Evolutionary conservation across 2,888 invertebrate genomes (phyloP).

Genomic region (Cerceris ruficornis): DNA sequence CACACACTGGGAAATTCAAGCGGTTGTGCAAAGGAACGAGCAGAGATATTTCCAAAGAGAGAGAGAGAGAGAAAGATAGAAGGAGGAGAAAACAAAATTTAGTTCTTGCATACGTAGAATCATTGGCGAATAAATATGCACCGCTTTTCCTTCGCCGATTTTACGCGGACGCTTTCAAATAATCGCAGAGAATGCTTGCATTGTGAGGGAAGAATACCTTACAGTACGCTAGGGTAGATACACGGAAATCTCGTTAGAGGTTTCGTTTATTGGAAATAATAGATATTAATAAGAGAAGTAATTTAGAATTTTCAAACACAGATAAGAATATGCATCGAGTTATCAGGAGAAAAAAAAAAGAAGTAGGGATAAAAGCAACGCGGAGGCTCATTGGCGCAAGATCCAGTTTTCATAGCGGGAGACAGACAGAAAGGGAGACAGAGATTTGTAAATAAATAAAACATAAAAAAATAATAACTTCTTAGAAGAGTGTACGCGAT

Average conservation of each 20-base stretch:
- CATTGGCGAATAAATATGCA: background rate
- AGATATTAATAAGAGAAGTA: background rate
- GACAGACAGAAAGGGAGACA: background rate
- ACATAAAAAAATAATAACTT: conserved; percentile 19
- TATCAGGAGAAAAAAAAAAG: background rate
- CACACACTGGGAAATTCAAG: conserved; percentile 55
- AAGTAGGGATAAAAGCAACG: conserved; percentile 1
- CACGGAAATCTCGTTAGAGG: too few relatives aligned
- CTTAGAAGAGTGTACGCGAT: conserved; percentile 52
- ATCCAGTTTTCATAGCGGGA: background rate
- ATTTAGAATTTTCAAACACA: background rate
- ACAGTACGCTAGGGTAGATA: too few relatives aligned
- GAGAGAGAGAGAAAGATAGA: background rate
- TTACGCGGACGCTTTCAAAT: too few relatives aligned
- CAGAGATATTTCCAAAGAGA: conserved; percentile 27
- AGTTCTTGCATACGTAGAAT: background rate
- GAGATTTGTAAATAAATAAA: conserved; percentile 16
- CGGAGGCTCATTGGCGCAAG: background rate
- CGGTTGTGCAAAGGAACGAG: conserved; percentile 62
- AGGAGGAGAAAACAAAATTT: background rate
- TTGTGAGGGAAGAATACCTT: too few relatives aligned
- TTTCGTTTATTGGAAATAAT: too few relatives aligned
- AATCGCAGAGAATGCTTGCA: too few relatives aligned
- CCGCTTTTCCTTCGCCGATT: background rate
- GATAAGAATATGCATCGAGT: background rate